Evolutionary conservation across 2,888 invertebrate genomes (phyloP).

Genomic region (Polyommatus icarus): DNA sequence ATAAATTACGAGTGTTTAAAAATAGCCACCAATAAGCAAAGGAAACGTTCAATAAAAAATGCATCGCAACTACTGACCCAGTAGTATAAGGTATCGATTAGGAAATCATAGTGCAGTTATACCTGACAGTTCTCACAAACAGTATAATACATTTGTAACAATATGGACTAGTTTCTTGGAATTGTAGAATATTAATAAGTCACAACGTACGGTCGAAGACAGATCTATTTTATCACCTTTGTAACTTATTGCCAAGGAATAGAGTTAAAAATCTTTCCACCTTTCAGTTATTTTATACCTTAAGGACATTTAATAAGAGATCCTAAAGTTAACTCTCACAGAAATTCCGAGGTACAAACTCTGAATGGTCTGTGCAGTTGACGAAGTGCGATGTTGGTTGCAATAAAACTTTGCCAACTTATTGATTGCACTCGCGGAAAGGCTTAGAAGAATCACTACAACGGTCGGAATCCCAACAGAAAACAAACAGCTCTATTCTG

Average conservation of each 20-base stretch:
- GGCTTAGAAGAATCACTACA: not conserved
- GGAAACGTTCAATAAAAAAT: conserved; percentile 22
- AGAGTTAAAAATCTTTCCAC: too few species aligned
- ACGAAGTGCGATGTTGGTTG: not conserved
- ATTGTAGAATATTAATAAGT: not conserved
- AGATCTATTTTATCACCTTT: not conserved
- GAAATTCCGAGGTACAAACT: too few species aligned
- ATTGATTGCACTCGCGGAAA: conserved; percentile 5
- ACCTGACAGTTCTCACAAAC: not conserved
- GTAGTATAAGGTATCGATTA: conserved; percentile 9
- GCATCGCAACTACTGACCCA: not conserved
- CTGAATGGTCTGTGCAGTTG: not conserved
- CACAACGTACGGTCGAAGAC: not conserved
- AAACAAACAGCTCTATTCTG: too few species aligned
- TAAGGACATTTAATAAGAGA: too few species aligned
- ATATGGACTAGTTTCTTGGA: not conserved
- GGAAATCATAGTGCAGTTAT: conserved; percentile 21
- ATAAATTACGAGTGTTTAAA: conserved; percentile 20
- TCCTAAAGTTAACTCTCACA: too few species aligned
- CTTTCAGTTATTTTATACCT: too few species aligned
- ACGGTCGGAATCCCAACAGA: not conserved
- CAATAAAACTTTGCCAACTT: conserved; percentile 1
- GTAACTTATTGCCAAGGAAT: too few species aligned
- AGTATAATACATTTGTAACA: conserved; percentile 3
- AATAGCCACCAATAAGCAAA: conserved; percentile 14